Conservation (phyloP, 1,140 invertebrate genomes). For the Drosophila cardini region DNA sequence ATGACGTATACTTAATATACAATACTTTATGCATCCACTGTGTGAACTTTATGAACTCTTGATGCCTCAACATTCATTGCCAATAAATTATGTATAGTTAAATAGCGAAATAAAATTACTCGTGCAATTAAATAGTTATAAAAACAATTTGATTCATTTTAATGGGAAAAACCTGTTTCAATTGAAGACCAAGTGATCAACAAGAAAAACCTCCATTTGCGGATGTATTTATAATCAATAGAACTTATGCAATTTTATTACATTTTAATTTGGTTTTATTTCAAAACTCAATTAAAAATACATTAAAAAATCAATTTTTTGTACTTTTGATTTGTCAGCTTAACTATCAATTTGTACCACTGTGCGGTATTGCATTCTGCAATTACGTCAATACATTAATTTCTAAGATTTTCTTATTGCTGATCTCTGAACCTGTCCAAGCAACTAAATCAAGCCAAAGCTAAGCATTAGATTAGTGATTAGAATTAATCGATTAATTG, state of each 20-base stretch:
- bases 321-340: neutral
- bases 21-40: neutral
- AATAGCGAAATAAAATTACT: neutral
- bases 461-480: neutral
- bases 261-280: too few species aligned
- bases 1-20: conserved; percentile 12
- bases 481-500: neutral
- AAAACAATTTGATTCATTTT: neutral
- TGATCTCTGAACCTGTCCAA: neutral
- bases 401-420: neutral
- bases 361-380: neutral
- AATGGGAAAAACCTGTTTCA: neutral
- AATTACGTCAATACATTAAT: neutral
- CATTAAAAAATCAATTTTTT: too few species aligned
- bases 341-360: neutral
- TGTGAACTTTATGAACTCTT: neutral
- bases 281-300: too few species aligned
- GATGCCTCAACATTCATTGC: neutral
- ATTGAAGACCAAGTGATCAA: neutral
- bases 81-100: neutral
- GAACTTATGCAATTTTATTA: too few species aligned
- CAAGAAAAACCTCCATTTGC: neutral
- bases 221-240: neutral
- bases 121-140: neutral
- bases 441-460: neutral